Evolutionary conservation across 2,888 invertebrate genomes (phyloP).

Genomic region (Dusona sp.): DNA sequence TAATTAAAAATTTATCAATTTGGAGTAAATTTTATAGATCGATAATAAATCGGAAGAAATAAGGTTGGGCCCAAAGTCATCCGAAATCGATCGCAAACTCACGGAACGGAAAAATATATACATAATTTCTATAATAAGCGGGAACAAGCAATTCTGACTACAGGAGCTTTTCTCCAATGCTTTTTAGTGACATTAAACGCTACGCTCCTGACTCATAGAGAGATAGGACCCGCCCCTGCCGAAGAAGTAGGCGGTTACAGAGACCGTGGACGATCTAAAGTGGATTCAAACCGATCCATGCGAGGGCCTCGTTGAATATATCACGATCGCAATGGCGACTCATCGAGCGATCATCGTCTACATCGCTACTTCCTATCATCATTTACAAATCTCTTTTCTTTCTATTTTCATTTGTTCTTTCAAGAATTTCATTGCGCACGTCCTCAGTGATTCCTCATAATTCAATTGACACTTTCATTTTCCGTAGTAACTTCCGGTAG

Average conservation of each 20-base stretch:
- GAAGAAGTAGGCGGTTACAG: slow-evolving; percentile 80
- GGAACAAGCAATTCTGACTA: neutral
- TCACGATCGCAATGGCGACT: slow-evolving; percentile 78
- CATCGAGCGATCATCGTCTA: slow-evolving; percentile 53
- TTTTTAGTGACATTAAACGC: slow-evolving; percentile 33
- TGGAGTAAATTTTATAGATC: neutral
- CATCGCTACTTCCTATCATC: slow-evolving; percentile 42
- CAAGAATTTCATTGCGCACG: slow-evolving; percentile 36
- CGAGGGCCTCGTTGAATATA: slow-evolving; percentile 75
- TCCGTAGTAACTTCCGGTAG: slow-evolving; percentile 3
- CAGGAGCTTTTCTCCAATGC: neutral
- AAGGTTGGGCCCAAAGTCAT: neutral
- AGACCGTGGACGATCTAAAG: slow-evolving; percentile 76
- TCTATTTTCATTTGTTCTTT: slow-evolving; percentile 24
- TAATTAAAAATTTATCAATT: neutral
- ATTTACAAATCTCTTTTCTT: slow-evolving; percentile 13
- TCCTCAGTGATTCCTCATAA: slow-evolving; percentile 24
- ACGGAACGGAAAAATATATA: neutral
- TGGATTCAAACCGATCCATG: slow-evolving; percentile 72
- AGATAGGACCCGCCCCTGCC: slow-evolving; percentile 80
- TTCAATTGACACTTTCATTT: slow-evolving; percentile 1
- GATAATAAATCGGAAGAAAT: neutral
- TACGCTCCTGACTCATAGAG: slow-evolving; percentile 81
- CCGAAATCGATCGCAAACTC: neutral
- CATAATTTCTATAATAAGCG: neutral